These are phyloP conservation scores for Tragopan temminckii DNA, from an alignment of 2,797 vertebrate species.

Conservation along the genomic window DNA sequence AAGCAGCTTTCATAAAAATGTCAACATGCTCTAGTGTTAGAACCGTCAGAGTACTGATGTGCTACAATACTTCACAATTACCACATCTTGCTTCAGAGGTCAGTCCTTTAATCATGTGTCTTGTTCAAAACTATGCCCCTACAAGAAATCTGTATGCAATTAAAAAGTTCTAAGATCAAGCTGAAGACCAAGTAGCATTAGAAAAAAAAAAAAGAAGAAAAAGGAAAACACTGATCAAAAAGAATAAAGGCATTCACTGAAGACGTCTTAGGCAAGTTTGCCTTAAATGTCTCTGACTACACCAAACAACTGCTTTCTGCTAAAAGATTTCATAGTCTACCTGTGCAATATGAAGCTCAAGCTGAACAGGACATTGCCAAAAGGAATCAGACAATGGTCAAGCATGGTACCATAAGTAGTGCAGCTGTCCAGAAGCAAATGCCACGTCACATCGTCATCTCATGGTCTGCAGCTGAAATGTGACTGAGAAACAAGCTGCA, in stretches of 20 bases:
- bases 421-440: neutral
- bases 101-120: neutral
- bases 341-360: neutral
- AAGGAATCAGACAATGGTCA: neutral
- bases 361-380: neutral
- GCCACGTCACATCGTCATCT: neutral
- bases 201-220: rapidly evolving
- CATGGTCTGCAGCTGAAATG: neutral
- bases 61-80: neutral
- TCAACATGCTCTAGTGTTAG: neutral
- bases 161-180: neutral
- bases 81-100: neutral
- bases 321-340: neutral
- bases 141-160: neutral
- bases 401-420: neutral
- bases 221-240: neutral
- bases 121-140: neutral
- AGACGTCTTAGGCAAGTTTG: neutral
- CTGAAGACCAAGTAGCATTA: neutral
- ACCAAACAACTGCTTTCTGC: neutral
- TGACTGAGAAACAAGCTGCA: neutral
- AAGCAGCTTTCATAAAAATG: neutral
- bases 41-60: neutral
- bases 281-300: neutral
- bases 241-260: neutral